phyloP scores from a whole-genome alignment of 2,888 invertebrate species.

The Gari tellinella region DNA sequence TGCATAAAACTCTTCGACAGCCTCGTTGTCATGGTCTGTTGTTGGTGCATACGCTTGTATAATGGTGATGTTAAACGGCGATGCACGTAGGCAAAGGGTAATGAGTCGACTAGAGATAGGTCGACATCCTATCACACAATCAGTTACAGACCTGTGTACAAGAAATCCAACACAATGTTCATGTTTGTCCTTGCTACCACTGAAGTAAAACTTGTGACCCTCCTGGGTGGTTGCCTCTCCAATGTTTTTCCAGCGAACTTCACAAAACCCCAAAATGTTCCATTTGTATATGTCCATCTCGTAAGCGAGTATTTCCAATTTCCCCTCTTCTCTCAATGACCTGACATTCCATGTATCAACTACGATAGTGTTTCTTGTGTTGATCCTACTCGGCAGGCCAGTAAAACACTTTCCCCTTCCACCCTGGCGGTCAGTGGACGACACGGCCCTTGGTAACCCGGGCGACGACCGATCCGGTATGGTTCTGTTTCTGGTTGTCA shows the following conservation, averaged over 20 bases:
- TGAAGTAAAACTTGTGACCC: conserved; percentile 10
- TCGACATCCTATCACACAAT: conserved; percentile 11
- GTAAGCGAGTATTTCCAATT: conserved; percentile 10
- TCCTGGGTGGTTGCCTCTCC: conserved; percentile 14
- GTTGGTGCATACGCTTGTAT: conserved; percentile 56
- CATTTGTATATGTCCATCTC: conserved; percentile 14
- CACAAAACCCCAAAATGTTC: conserved; percentile 16
- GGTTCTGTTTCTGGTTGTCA: not conserved
- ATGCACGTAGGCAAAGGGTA: conserved; percentile 41
- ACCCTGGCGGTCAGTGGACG: not conserved
- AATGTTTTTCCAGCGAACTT: conserved; percentile 3
- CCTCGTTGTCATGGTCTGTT: conserved; percentile 34
- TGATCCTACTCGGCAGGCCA: not conserved
- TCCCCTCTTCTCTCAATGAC: conserved; percentile 1
- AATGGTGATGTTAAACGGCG: conserved; percentile 55
- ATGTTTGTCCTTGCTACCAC: conserved; percentile 1
- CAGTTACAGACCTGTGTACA: conserved; percentile 5
- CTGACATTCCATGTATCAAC: conserved; percentile 26
- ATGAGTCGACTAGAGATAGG: conserved; percentile 39
- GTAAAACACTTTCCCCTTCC: not conserved
- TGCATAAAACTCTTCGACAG: conserved; percentile 46
- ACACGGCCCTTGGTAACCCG: not conserved
- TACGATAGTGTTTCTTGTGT: not conserved
- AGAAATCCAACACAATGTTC: not conserved
- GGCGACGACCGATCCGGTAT: not conserved